These are phyloP conservation scores for Propithecus coquereli DNA, from an alignment of 2,113 vertebrate genomes.

Conservation along the genomic window DNA sequence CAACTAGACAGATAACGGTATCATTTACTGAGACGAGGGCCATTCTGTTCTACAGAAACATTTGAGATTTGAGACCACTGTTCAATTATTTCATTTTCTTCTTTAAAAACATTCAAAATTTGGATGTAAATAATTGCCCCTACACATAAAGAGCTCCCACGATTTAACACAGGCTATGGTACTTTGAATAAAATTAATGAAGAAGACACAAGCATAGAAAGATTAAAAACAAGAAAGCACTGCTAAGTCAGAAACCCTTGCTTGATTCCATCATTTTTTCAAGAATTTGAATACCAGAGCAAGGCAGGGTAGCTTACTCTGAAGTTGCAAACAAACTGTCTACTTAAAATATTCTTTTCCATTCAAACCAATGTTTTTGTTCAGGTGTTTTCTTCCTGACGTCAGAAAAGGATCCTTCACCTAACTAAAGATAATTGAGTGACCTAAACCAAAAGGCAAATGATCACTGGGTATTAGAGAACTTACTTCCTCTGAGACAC, in stretches of 20 bases:
- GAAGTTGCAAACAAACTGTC: background rate
- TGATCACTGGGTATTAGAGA: background rate
- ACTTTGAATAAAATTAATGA: conserved; percentile 9
- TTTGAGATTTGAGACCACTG: background rate
- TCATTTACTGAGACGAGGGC: background rate
- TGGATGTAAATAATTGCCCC: background rate
- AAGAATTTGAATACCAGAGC: background rate
- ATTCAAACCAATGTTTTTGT: background rate
- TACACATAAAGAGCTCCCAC: background rate
- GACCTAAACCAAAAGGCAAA: background rate
- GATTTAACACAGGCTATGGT: background rate
- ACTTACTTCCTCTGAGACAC: background rate
- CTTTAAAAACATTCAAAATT: background rate
- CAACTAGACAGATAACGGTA: background rate
- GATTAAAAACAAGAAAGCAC: background rate
- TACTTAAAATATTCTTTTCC: conserved; percentile 5
- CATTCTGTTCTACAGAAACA: conserved; percentile 15
- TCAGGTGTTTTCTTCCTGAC: background rate
- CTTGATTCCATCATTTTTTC: background rate
- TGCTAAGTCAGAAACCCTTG: background rate
- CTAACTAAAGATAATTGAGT: background rate
- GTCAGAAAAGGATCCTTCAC: background rate
- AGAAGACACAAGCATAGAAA: background rate
- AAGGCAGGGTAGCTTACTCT: background rate
- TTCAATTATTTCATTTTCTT: background rate